A percentile compares a stretch with the other conserved stretches of the same genome.
phyloP scores from a whole-genome alignment of 2,113 vertebrate species.

The Balaeniceps rex region DNA sequence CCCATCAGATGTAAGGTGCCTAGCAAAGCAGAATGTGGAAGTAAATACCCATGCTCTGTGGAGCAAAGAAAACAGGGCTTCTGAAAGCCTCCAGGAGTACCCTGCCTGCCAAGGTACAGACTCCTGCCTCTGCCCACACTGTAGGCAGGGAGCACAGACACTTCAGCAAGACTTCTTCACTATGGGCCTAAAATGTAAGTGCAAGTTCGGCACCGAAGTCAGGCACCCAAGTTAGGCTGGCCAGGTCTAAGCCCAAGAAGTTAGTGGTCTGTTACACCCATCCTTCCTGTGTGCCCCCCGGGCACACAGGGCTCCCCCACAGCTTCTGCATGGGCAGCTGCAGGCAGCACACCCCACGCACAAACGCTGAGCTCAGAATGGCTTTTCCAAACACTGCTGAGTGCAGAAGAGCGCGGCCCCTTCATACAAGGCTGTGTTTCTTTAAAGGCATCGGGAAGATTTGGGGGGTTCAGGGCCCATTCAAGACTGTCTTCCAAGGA shows the following conservation, averaged over 20 bases:
- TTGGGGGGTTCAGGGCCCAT: background rate
- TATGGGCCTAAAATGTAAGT: background rate
- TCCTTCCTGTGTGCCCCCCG: accelerated
- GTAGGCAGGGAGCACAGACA: background rate
- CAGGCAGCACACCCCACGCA: background rate
- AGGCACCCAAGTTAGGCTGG: no score
- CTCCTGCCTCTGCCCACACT: background rate
- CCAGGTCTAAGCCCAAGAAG: background rate
- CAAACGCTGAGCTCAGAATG: accelerated
- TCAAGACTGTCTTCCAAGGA: background rate
- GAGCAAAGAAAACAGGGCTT: background rate
- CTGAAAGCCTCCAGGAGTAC: background rate
- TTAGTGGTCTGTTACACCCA: accelerated
- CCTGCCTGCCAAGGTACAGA: background rate
- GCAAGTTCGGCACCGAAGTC: background rate
- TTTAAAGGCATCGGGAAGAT: accelerated
- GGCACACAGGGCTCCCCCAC: accelerated
- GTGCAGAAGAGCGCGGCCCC: accelerated
- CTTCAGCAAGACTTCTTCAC: background rate
- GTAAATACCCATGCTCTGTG: background rate
- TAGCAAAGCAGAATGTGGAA: background rate
- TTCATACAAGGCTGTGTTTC: accelerated
- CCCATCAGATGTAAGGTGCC: background rate
- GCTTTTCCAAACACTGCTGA: background rate
- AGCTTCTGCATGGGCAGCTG: accelerated